Conservation (phyloP, 2,797 vertebrate genomes). For the Catharus ustulatus region DNA sequence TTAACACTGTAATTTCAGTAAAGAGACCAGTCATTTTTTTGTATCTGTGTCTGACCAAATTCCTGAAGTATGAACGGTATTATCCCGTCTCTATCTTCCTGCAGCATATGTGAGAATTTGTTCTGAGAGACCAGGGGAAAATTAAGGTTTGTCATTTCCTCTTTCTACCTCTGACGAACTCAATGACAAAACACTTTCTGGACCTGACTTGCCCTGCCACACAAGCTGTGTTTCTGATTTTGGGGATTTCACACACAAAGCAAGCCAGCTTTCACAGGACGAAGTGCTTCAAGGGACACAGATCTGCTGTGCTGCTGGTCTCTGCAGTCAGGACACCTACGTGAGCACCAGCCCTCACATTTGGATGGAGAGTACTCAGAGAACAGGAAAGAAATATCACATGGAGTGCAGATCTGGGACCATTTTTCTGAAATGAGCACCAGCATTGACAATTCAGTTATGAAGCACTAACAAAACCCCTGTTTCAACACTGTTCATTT, state of each 20-base stretch:
- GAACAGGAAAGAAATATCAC: background rate
- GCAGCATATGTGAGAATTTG: background rate
- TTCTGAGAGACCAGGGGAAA: background rate
- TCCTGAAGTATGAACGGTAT: background rate
- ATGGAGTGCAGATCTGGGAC: background rate
- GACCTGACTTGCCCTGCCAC: background rate
- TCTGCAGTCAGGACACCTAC: background rate
- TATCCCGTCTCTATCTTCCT: background rate
- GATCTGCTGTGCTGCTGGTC: background rate
- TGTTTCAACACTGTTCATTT: background rate
- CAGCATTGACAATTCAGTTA: background rate
- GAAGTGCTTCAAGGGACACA: background rate
- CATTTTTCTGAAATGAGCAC: background rate
- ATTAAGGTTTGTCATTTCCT: background rate
- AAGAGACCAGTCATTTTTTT: background rate
- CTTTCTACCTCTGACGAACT: background rate
- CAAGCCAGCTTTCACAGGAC: background rate
- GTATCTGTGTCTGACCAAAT: background rate
- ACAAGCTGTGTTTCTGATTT: background rate
- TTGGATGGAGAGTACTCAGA: background rate
- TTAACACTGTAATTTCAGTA: background rate
- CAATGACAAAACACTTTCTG: background rate
- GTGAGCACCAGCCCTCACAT: background rate
- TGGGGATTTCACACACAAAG: background rate
- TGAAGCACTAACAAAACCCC: background rate